Percentiles rank a stretch among this genome's conserved stretches.
These are phyloP conservation scores for Glyphotaelius pellucidus DNA, from an alignment of 2,888 invertebrate genomes.

Conservation along the genomic window DNA sequence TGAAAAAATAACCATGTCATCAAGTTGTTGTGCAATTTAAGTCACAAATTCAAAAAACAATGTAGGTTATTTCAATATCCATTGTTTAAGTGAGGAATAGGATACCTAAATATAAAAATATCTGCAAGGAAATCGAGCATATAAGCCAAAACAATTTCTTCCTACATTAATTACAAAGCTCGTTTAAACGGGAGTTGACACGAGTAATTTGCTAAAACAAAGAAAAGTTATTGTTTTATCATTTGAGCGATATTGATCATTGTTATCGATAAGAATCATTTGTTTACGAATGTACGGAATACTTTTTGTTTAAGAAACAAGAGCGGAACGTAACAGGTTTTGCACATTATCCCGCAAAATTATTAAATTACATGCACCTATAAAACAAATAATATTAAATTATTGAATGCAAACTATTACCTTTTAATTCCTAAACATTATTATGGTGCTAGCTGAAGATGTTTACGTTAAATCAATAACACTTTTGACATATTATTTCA, in stretches of 20 bases:
- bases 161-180: not conserved
- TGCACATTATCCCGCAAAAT: not conserved
- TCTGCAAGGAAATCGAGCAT: not conserved
- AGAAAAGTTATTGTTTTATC: not conserved
- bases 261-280: not conserved
- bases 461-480: conserved; percentile 52
- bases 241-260: not conserved
- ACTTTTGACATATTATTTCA: conserved; percentile 50
- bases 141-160: not conserved
- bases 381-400: not conserved
- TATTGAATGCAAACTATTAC: not conserved
- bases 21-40: not conserved
- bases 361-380: not conserved
- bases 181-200: not conserved
- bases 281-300: conserved; percentile 2
- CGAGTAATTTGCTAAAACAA: not conserved
- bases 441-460: not conserved
- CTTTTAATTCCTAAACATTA: conserved; percentile 28
- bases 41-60: not conserved
- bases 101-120: not conserved
- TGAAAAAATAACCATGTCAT: not conserved
- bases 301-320: conserved; percentile 29
- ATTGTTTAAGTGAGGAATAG: not conserved
- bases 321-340: conserved; percentile 29
- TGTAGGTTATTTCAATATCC: not conserved